phyloP scores from a whole-genome alignment of 2,888 invertebrate species.

The Trachelus tabidus region DNA sequence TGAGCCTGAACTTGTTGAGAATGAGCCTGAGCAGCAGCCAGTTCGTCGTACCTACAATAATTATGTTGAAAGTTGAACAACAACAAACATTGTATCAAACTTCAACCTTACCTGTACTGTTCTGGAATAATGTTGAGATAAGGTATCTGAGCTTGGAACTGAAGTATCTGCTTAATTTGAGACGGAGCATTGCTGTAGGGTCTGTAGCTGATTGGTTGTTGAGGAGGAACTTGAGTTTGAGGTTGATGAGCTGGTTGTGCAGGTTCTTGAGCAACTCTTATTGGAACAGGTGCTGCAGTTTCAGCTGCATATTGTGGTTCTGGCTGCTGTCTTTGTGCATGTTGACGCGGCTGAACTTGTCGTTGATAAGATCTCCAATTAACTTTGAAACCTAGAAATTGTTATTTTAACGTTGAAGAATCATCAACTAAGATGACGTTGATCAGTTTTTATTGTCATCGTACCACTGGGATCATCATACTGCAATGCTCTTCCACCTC shows the following conservation, averaged over 20 bases:
- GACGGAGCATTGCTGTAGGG: constrained; percentile 54
- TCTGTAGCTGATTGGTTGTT: constrained; percentile 41
- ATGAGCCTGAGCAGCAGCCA: constrained; percentile 20
- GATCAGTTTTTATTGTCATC: neutral
- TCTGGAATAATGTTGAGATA: constrained; percentile 58
- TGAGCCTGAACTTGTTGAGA: constrained; percentile 26
- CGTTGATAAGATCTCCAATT: constrained; percentile 58
- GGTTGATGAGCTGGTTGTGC: constrained; percentile 17
- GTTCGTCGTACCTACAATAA: constrained; percentile 17
- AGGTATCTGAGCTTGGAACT: constrained; percentile 59
- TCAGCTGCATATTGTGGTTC: constrained; percentile 27
- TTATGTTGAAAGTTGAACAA: neutral
- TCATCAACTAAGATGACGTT: too few relatives aligned
- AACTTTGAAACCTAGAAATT: constrained; percentile 48
- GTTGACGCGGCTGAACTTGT: constrained; percentile 21
- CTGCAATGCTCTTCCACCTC: constrained; percentile 44
- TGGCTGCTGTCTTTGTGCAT: constrained; percentile 25
- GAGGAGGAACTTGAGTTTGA: constrained; percentile 25
- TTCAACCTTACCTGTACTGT: constrained; percentile 46
- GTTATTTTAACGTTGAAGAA: too few relatives aligned
- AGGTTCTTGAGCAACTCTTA: neutral
- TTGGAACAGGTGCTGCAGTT: constrained; percentile 8
- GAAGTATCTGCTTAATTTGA: constrained; percentile 55
- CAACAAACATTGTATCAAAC: neutral
- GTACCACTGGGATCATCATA: constrained; percentile 59